Base-by-base conservation (phyloP, 2,797 vertebrate genomes). In the Myripristis jacobus region DNA sequence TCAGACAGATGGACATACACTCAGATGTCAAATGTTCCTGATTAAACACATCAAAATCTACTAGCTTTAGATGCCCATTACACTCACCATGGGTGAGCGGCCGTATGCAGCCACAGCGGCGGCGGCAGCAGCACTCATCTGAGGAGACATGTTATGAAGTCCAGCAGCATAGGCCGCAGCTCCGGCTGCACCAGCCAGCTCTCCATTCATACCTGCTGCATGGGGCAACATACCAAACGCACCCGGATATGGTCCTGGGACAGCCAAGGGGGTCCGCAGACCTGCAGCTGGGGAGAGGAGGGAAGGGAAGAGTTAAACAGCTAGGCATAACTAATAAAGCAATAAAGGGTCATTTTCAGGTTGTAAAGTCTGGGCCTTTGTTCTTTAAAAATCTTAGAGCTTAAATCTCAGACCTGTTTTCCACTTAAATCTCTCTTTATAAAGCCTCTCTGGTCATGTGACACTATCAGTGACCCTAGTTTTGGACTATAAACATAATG, bases 101-200 rank as follows among this genome's bases (percentile, higher is more conserved):
- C 96, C 96, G 12, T 98, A 98, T 0, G 96, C 96, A 38, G 96
- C 96, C 69, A 97, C 97, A 22, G 96, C 97, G 0, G 96, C 97
- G 0, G 96, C 96, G 0, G 96, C 95, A 0, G 94, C 97, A 0
- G 94, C 96, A 12, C 96, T 98, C 96, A 98, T 98, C 91, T 98
- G 97, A 13, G 97, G 96, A 6, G 97, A 97, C 95, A 98, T 97
- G 93, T 95, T 97, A 92, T 98, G 97, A 7, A 98, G 93, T 63
- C 96, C 95, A 56, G 96, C 96, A 38, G 92, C 92, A 19, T 93
- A 93, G 16, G 97, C 97, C 2, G 96, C 96, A 3, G 96, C 96
- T 5, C 96, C 94, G 0, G 90, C 91, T 7, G 97, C 96, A 75
- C 96, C 95, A 59, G 94, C 96, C 82, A 98, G 86, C 51, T 98